A percentile compares a stretch with the other conserved stretches of the same genome.
These are phyloP conservation scores for Drosophila sordidapex DNA, from an alignment of 2,888 invertebrate genomes.

Conservation along the genomic window DNA sequence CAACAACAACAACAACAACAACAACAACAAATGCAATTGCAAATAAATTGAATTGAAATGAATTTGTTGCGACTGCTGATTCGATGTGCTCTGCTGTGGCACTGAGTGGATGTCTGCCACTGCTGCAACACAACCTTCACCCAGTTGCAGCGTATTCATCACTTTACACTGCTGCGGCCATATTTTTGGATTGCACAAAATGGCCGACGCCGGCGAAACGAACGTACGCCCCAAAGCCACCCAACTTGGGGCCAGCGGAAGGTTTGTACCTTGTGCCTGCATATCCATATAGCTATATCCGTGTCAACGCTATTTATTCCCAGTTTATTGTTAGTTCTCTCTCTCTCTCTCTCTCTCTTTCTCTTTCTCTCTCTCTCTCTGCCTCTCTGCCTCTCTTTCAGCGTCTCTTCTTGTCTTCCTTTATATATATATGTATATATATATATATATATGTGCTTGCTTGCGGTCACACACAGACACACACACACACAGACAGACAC, in stretches of 20 bases:
- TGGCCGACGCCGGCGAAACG: not conserved
- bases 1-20: slow-evolving; percentile 25
- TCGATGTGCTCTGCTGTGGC: slow-evolving; percentile 6
- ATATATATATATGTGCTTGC: not conserved
- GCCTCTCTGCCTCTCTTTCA: not conserved
- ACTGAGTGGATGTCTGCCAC: not conserved
- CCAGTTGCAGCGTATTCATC: slow-evolving; percentile 62
- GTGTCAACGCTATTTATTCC: slow-evolving; percentile 42
- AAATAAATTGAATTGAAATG: slow-evolving; percentile 28
- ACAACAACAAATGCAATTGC: slow-evolving; percentile 4
- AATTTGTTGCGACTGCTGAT: slow-evolving; percentile 23
- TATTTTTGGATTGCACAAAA: slow-evolving; percentile 40
- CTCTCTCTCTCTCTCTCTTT: too few species aligned
- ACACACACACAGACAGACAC: not conserved
- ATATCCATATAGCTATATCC: slow-evolving; percentile 19
- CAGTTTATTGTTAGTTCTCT: slow-evolving; percentile 32
- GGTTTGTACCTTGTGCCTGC: slow-evolving; percentile 7
- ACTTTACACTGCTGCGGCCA: slow-evolving; percentile 65
- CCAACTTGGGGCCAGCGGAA: not conserved
- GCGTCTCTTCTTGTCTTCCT: not conserved
- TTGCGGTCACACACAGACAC: slow-evolving; percentile 1
- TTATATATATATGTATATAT: not conserved
- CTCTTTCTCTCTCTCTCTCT: accelerated
- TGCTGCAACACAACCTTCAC: slow-evolving; percentile 66
- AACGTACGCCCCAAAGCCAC: not conserved